Conservation (phyloP, 2,888 invertebrate species). For the Melanchra persicariae region DNA sequence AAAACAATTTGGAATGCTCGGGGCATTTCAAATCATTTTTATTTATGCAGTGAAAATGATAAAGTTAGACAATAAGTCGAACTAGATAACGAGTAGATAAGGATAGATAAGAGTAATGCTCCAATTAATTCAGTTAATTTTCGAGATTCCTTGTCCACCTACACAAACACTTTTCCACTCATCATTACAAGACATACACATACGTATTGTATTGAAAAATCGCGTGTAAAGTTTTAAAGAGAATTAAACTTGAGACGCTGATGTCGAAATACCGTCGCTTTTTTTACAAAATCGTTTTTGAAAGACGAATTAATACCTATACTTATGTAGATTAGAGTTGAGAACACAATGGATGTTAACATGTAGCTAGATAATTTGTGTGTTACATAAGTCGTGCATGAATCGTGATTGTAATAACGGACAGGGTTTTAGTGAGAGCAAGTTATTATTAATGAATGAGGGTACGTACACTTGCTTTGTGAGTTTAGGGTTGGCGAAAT, state of each 20-base stretch:
- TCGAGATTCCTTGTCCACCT: not conserved
- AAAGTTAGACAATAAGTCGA: not conserved
- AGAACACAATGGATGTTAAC: constrained; percentile 86
- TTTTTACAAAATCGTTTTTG: constrained; percentile 88
- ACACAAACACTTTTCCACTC: constrained; percentile 66
- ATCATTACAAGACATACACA: constrained; percentile 69
- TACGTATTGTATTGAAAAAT: constrained; percentile 84
- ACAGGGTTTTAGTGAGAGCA: constrained; percentile 79
- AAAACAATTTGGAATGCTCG: too few species aligned
- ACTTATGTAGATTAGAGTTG: constrained; percentile 89
- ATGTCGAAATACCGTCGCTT: constrained; percentile 82
- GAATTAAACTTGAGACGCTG: constrained; percentile 68
- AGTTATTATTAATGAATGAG: constrained; percentile 87
- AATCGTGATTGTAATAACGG: constrained; percentile 85
- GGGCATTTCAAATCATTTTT: not conserved
- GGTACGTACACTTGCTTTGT: constrained; percentile 77
- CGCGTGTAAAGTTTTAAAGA: constrained; percentile 73
- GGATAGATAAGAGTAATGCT: not conserved
- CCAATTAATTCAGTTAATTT: not conserved
- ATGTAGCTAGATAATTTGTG: constrained; percentile 86
- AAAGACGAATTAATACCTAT: constrained; percentile 90
- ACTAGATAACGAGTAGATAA: not conserved
- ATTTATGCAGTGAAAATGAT: not conserved
- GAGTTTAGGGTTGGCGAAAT: constrained; percentile 66
- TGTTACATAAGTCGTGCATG: constrained; percentile 86